A percentile compares a stretch with the other conserved stretches of the same genome.
phyloP scores from a whole-genome alignment of 2,888 invertebrate genomes.

The Drosophila kanekoi region DNA sequence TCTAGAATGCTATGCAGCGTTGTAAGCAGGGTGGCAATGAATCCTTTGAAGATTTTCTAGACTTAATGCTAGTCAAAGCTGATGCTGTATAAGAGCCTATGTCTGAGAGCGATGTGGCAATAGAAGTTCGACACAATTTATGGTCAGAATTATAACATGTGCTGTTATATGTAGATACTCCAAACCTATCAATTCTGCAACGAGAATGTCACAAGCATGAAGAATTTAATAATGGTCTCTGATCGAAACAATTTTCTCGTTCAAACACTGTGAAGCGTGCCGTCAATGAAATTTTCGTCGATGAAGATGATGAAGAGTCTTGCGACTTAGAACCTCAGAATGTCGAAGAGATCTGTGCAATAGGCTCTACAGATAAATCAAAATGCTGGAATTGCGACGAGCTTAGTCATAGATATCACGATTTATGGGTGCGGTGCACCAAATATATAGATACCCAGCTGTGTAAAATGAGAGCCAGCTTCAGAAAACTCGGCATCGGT shows the following conservation, averaged over 20 bases:
- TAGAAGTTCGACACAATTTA: slow-evolving; percentile 1
- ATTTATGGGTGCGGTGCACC: slow-evolving; percentile 10
- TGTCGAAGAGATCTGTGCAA: neutral
- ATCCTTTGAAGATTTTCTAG: neutral
- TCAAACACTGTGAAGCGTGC: neutral
- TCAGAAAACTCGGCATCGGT: slow-evolving; percentile 7
- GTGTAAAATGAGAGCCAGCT: neutral
- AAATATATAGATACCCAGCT: slow-evolving; percentile 12
- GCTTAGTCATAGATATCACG: neutral
- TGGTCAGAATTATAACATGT: slow-evolving; percentile 4
- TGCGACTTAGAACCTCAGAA: neutral
- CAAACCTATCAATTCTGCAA: too few relatives aligned
- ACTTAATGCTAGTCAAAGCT: neutral
- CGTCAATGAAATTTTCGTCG: slow-evolving; percentile 1
- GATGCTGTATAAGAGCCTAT: neutral
- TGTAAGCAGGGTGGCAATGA: slow-evolving; percentile 1
- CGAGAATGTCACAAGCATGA: too few relatives aligned
- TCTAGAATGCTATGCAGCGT: neutral
- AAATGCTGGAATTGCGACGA: slow-evolving; percentile 3
- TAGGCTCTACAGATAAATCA: neutral
- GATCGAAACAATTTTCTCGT: too few relatives aligned
- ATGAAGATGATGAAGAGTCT: neutral
- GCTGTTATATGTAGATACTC: slow-evolving; percentile 1
- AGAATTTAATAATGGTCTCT: too few relatives aligned
- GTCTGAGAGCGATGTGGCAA: slow-evolving; percentile 1